Conservation (phyloP, 2,797 vertebrate genomes). For the Crenichthys baileyi region DNA sequence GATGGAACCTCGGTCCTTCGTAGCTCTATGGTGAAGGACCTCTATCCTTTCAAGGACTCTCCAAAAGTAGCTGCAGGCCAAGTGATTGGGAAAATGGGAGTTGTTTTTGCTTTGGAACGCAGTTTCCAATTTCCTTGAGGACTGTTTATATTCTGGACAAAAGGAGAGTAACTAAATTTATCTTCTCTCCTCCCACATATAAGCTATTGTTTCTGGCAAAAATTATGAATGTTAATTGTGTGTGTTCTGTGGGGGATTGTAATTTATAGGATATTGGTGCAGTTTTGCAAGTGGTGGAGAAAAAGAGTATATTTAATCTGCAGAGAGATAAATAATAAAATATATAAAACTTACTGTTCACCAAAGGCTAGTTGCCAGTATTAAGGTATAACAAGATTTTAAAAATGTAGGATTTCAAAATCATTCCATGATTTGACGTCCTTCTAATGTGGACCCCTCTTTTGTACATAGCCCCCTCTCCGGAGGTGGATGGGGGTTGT, state of each 20-base stretch:
- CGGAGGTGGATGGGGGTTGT: no score
- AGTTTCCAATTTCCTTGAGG: background rate
- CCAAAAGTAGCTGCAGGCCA: constrained; percentile 9
- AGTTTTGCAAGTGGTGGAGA: background rate
- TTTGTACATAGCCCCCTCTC: no score
- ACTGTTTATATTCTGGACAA: background rate
- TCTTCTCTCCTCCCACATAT: background rate
- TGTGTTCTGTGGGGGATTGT: background rate
- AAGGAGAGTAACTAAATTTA: background rate
- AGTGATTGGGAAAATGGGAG: background rate
- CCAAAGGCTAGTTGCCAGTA: background rate
- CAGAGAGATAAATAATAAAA: background rate
- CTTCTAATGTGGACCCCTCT: no score
- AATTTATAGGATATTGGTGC: background rate
- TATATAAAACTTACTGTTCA: background rate
- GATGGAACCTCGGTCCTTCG: background rate
- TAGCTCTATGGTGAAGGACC: constrained; percentile 19
- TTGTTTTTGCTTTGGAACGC: background rate
- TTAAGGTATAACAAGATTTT: background rate
- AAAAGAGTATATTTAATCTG: background rate
- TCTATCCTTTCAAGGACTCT: constrained; percentile 13
- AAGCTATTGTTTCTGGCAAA: background rate
- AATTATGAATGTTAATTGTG: background rate
- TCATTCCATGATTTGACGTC: background rate
- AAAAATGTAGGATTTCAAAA: background rate